Conservation (phyloP, 2,113 vertebrate species). For the Oreotrochilus melanogaster region DNA sequence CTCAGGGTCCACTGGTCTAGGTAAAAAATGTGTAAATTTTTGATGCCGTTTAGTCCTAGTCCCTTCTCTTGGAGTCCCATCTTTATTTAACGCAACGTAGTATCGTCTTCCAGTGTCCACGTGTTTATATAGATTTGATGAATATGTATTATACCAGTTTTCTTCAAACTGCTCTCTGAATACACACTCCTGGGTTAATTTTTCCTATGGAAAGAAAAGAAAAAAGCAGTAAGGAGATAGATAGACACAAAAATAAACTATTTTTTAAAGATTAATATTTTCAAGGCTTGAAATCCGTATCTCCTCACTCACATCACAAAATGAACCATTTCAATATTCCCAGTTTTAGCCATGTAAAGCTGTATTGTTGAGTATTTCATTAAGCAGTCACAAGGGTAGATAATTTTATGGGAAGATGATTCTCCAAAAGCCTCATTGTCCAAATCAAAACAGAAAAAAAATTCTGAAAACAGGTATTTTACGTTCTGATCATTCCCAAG, state of each 20-base stretch:
- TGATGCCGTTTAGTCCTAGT: slow-evolving; percentile 95
- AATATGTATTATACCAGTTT: slow-evolving; percentile 99
- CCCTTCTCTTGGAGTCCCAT: slow-evolving; percentile 92
- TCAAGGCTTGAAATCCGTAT: background rate
- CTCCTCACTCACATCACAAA: background rate
- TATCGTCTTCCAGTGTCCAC: slow-evolving; percentile 93
- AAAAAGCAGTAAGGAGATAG: slow-evolving; percentile 25
- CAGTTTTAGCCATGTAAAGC: background rate
- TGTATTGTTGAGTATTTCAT: background rate
- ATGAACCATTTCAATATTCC: background rate
- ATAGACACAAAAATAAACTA: background rate
- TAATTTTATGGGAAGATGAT: background rate
- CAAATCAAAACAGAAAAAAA: background rate
- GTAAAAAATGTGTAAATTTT: slow-evolving; percentile 98
- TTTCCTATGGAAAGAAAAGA: slow-evolving; percentile 84
- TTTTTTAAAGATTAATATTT: background rate
- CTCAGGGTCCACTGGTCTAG: slow-evolving; percentile 96
- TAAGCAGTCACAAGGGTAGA: background rate
- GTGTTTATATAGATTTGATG: slow-evolving; percentile 97
- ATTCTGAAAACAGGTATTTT: background rate
- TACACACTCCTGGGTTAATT: slow-evolving; percentile 93
- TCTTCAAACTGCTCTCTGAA: slow-evolving; percentile 99
- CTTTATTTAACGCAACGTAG: slow-evolving; percentile 97
- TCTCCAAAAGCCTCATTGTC: background rate
- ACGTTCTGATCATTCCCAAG: background rate